Evolutionary conservation across 2,888 invertebrate genomes (phyloP).

Genomic region (Philereme transversata): DNA sequence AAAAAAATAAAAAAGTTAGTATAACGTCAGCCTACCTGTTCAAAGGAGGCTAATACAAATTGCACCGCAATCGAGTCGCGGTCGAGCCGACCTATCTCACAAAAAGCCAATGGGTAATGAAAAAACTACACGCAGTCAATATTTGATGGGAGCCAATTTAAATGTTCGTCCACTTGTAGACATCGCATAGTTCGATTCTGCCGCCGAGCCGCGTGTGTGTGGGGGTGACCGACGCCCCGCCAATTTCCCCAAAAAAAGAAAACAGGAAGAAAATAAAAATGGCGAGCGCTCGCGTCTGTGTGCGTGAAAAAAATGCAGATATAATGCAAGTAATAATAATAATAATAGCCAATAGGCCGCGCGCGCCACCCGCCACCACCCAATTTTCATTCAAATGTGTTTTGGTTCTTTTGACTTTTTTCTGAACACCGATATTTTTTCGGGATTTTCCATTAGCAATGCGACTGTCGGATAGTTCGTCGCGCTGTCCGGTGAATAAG

Average conservation of each 20-base stretch:
- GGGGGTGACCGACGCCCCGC: conserved; percentile 54
- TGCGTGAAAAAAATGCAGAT: conserved; percentile 82
- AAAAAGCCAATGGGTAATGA: conserved; percentile 78
- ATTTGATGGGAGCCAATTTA: conserved; percentile 84
- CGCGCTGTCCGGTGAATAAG: conserved; percentile 60
- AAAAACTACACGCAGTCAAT: conserved; percentile 83
- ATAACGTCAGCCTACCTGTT: conserved; percentile 37
- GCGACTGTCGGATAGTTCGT: conserved; percentile 67
- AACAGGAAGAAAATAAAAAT: conserved; percentile 78
- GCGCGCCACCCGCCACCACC: conserved; percentile 69
- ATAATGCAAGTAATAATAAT: conserved; percentile 84
- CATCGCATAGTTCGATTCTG: conserved; percentile 78
- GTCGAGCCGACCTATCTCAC: conserved; percentile 52
- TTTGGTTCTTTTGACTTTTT: conserved; percentile 75
- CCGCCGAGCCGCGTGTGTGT: conserved; percentile 60
- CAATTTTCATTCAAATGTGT: conserved; percentile 83
- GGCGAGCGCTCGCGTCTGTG: conserved; percentile 68
- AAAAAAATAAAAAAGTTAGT: conserved; percentile 11
- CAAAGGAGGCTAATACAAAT: conserved; percentile 68
- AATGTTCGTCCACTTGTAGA: conserved; percentile 83
- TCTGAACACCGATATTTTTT: conserved; percentile 75
- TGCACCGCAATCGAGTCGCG: conserved; percentile 59
- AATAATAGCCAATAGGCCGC: conserved; percentile 79
- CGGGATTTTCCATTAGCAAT: conserved; percentile 79
- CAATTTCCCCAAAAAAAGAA: conserved; percentile 74